Conservation (phyloP, 1,140 invertebrate species). For the Andrena cerasifolii region DNA sequence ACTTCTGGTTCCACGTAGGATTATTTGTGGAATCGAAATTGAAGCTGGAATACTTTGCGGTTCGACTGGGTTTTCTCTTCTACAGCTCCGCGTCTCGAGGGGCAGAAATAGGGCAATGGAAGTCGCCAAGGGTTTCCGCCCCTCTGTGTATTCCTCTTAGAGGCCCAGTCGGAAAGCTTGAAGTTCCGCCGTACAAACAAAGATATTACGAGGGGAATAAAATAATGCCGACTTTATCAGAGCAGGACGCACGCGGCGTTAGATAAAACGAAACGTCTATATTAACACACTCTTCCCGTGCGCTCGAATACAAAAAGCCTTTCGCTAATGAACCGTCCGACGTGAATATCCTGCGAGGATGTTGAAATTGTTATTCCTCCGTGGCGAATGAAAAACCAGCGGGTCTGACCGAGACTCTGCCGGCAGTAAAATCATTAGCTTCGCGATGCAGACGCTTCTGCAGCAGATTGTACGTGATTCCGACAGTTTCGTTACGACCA, state of each 20-base stretch:
- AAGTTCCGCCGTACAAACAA: not conserved
- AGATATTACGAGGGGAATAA: not conserved
- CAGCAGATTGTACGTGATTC: not conserved
- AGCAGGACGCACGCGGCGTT: conserved; percentile 25
- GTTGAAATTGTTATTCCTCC: too few relatives aligned
- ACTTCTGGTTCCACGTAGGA: not conserved
- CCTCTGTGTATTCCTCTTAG: not conserved
- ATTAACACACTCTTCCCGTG: not conserved
- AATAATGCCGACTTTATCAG: conserved; percentile 9
- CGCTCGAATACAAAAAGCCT: not conserved
- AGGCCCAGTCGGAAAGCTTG: not conserved
- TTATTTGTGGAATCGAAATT: not conserved
- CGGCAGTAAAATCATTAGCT: not conserved
- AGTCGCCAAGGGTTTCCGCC: conserved; percentile 38
- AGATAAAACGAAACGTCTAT: conserved; percentile 4
- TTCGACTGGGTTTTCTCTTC: not conserved
- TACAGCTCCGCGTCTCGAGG: not conserved
- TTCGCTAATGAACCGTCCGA: too few relatives aligned
- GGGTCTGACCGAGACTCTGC: too few relatives aligned
- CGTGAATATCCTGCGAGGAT: too few relatives aligned
- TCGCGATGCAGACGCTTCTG: not conserved
- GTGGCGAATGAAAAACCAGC: too few relatives aligned
- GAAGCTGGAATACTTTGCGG: not conserved
- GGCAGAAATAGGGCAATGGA: conserved; percentile 37
- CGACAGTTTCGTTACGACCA: not conserved